Conservation (phyloP, 1,140 invertebrate genomes). For the Lordiphosa stackelbergi region DNA sequence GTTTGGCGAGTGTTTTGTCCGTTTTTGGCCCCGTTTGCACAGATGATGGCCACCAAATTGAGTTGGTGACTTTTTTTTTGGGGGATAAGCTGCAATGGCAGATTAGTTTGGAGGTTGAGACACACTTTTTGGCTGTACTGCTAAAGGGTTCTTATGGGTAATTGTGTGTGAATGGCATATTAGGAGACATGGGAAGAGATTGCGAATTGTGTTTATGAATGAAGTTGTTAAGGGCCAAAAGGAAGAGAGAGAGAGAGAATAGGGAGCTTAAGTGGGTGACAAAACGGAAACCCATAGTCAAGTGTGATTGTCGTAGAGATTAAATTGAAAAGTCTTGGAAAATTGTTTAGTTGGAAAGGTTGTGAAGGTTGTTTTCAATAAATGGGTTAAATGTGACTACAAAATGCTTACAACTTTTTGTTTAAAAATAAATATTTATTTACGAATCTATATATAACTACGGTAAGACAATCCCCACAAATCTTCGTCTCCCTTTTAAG, state of each 20-base stretch:
- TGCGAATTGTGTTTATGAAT: constrained; percentile 40
- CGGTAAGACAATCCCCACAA: too few species aligned
- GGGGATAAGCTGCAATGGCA: constrained; percentile 62
- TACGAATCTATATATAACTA: too few species aligned
- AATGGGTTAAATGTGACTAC: too few species aligned
- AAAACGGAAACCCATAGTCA: constrained; percentile 14
- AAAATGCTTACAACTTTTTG: too few species aligned
- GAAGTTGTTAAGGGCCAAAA: constrained; percentile 9
- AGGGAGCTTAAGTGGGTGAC: constrained; percentile 13
- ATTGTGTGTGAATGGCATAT: constrained; percentile 54
- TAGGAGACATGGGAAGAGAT: constrained; percentile 14
- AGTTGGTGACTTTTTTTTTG: constrained; percentile 30
- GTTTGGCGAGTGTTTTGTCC: constrained; percentile 58
- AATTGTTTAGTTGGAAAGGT: constrained; percentile 1
- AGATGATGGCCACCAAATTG: constrained; percentile 56
- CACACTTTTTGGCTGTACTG: constrained; percentile 43
- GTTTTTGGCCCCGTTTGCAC: constrained; percentile 32
- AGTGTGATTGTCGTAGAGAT: constrained; percentile 33
- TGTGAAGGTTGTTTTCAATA: constrained; percentile 8
- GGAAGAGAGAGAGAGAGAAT: too few species aligned
- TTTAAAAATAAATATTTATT: too few species aligned
- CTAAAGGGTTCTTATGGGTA: constrained; percentile 68
- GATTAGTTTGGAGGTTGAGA: constrained; percentile 50
- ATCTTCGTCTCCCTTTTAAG: too few species aligned
- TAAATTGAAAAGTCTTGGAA: constrained; percentile 12